Conservation (phyloP, 2,888 invertebrate species). For the Tenodera sinensis region DNA sequence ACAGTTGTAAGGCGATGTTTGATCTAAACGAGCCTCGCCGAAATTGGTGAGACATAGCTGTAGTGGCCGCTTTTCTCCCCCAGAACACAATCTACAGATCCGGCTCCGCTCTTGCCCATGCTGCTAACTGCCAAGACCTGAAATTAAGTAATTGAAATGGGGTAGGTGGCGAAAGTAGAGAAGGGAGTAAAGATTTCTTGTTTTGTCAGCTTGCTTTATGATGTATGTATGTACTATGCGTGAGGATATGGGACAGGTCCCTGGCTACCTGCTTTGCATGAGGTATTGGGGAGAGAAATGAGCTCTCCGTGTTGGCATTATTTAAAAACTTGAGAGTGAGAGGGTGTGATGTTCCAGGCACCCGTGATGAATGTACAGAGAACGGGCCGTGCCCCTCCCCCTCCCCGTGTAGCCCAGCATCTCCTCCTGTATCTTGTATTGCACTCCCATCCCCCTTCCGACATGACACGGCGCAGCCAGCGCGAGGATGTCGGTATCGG, state of each 20-base stretch:
- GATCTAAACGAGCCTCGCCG: too few relatives aligned
- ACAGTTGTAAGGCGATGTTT: too few relatives aligned
- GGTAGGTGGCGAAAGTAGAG: not conserved
- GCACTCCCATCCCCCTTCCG: not conserved
- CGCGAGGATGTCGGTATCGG: constrained; percentile 2
- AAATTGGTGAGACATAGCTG: not conserved
- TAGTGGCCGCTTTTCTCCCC: not conserved
- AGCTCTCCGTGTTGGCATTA: constrained; percentile 6
- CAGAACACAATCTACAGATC: not conserved
- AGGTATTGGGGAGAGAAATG: not conserved
- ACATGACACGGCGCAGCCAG: not conserved
- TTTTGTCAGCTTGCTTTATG: constrained; percentile 10
- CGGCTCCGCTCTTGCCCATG: too few relatives aligned
- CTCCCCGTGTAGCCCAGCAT: not conserved
- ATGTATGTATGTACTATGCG: not conserved
- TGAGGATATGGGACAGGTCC: not conserved
- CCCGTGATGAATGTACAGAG: constrained; percentile 10
- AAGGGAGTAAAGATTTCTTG: not conserved
- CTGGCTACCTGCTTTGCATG: constrained; percentile 1
- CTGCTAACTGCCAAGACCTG: not conserved
- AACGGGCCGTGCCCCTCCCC: not conserved
- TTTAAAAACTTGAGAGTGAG: not conserved
- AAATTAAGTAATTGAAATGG: not conserved
- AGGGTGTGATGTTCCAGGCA: constrained; percentile 14
- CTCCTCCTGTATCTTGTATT: constrained; percentile 22